A percentile compares a stretch with the other conserved stretches of the same genome.
Conservation (phyloP, 2,113 vertebrate species). For the Gadus macrocephalus region DNA sequence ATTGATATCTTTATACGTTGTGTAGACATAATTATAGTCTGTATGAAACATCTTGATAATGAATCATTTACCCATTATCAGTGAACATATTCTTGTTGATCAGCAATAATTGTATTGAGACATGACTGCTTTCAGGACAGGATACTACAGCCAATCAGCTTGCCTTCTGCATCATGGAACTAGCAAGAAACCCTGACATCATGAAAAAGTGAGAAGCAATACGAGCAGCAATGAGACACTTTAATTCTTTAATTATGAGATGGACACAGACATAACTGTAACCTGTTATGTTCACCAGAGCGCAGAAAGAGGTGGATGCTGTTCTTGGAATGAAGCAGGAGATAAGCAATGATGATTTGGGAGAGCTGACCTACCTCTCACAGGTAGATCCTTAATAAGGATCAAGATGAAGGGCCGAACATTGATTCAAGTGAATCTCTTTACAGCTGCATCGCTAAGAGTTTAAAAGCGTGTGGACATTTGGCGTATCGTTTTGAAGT, state of each 20-base stretch:
- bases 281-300: conserved; percentile 56
- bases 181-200: conserved; percentile 82
- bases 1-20: neutral
- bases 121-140: conserved; percentile 71
- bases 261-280: neutral
- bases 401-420: neutral
- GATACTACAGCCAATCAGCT: conserved; percentile 89
- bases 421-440: too few species aligned
- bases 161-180: conserved; percentile 84
- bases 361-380: conserved; percentile 80
- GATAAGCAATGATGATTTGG: conserved; percentile 82
- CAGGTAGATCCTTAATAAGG: conserved; percentile 72
- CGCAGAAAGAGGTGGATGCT: conserved; percentile 82
- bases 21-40: neutral
- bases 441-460: too few species aligned
- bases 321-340: conserved; percentile 84
- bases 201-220: conserved; percentile 69
- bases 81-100: neutral
- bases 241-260: neutral
- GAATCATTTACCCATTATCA: neutral
- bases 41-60: too few species aligned
- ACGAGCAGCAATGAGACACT: neutral
- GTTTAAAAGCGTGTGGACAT: too few species aligned
- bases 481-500: too few species aligned
- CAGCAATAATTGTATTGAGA: neutral